These are phyloP conservation scores for Hoplodrina blanda DNA, from an alignment of 2,888 invertebrate species.

Conservation along the genomic window DNA sequence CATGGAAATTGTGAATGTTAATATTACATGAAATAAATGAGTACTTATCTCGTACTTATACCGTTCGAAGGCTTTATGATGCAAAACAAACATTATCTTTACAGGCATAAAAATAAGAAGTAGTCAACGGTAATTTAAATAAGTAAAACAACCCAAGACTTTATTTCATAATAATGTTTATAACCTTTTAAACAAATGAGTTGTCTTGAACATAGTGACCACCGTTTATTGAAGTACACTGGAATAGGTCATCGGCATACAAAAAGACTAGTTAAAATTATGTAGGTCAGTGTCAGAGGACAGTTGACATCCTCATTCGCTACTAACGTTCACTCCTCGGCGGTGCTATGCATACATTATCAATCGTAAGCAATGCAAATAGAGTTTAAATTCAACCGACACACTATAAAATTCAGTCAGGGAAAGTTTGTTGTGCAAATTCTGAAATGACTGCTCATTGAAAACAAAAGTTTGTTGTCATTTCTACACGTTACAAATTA, in stretches of 20 bases:
- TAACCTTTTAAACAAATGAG: conserved; percentile 3
- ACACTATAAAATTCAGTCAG: conserved; percentile 53
- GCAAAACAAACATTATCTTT: conserved; percentile 34
- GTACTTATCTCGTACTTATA: conserved; percentile 42
- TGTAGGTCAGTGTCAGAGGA: conserved; percentile 88
- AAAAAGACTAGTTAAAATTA: conserved; percentile 77
- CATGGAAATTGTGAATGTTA: conserved; percentile 49
- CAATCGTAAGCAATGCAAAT: conserved; percentile 75
- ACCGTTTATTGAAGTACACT: conserved; percentile 44
- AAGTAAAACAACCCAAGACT: conserved; percentile 6
- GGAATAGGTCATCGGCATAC: conserved; percentile 64
- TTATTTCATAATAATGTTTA: not conserved
- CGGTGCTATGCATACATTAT: conserved; percentile 71
- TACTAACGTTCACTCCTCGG: conserved; percentile 66
- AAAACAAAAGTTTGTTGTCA: conserved; percentile 63
- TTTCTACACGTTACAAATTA: conserved; percentile 42
- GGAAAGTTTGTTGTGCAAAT: conserved; percentile 61
- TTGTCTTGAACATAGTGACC: not conserved
- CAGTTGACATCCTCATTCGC: conserved; percentile 76
- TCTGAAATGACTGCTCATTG: conserved; percentile 63
- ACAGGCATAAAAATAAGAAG: conserved; percentile 33
- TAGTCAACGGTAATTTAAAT: conserved; percentile 8
- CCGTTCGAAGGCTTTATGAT: conserved; percentile 40
- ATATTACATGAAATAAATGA: conserved; percentile 54
- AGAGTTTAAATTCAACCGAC: conserved; percentile 73